Evolutionary conservation across 2,797 vertebrate species (phyloP).

Genomic region (Pelochelys cantorii): DNA sequence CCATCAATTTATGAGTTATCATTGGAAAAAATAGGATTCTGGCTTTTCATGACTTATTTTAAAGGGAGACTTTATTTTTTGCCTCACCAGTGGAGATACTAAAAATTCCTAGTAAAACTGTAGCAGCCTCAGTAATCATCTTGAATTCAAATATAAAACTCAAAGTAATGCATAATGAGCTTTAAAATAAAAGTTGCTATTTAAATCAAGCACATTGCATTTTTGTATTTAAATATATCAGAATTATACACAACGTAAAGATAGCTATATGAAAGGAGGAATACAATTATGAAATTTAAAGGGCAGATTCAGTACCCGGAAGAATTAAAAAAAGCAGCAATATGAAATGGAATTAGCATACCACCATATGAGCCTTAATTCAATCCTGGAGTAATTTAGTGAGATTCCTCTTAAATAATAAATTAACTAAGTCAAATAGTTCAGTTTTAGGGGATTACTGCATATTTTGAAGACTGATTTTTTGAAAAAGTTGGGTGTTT

Average conservation of each 20-base stretch:
- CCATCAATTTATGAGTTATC: neutral
- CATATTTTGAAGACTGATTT: neutral
- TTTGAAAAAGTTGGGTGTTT: neutral
- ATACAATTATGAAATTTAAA: neutral
- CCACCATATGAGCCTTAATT: neutral
- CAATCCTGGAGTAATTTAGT: neutral
- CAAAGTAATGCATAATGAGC: neutral
- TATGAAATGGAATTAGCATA: neutral
- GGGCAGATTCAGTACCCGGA: neutral
- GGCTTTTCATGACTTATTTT: neutral
- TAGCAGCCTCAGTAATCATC: neutral
- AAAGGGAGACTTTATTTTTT: neutral
- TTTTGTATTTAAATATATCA: neutral
- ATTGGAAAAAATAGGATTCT: neutral
- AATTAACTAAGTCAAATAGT: neutral
- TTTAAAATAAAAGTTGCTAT: neutral
- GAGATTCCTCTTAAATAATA: neutral
- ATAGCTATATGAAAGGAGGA: neutral
- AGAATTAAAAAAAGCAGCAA: neutral
- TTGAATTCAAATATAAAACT: neutral
- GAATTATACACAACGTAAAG: neutral
- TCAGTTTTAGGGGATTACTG: neutral
- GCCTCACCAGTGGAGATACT: neutral
- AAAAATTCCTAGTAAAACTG: neutral
- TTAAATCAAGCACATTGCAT: neutral